Base-by-base conservation (phyloP, 2,113 vertebrate species). In the Cygnus buccinator region DNA sequence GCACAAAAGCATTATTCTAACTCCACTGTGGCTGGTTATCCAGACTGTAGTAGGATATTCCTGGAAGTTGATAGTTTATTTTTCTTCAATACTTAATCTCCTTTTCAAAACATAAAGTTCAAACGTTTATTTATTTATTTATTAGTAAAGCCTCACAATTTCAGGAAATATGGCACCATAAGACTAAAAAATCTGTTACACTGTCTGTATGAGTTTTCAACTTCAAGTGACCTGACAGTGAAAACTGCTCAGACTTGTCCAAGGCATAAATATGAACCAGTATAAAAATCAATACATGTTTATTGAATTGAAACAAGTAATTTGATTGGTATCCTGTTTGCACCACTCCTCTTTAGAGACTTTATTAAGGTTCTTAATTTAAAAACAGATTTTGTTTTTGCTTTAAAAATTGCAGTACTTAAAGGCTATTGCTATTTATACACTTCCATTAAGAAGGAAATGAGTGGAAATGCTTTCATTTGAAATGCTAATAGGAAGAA, bases 401-500 rank as follows among this genome's bases (percentile, higher is more conserved):
- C 22, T 65, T 18, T 67, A 52, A 52, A 70, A 80, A 79, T 65
- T 10, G 0, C 17, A 67, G 17, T 94, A 79, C 21, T 95, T 91
- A 90, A 95, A 78, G 29, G 20, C 55, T 95, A 93, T 82, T 96
- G 43, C 78, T 96, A 97, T 95, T 97, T 95, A 95, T 95, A 80
- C 37, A 44, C 15, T 92, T 95, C 50, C 88, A 97, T 97, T 97
- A 91, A 94, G 80, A 95, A 95, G 43, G 68, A 96, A 95, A 95
- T 80, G 4, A 93, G 70, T 94, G 84, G 84, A 94, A 97, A 93
- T 90, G 29, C 13, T 94, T 97, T 93, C 90, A 96, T 78, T 41
- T 95, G 90, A 97, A 97, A 97, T 96, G 91, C 11, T 97, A 96
- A 96, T 95, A 93, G 13, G 67, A 84, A 94, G 23, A 14, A 89